Percentiles rank a stretch among this genome's conserved stretches.
phyloP scores from a whole-genome alignment of 2,888 invertebrate species.

The Muscina levida region DNA sequence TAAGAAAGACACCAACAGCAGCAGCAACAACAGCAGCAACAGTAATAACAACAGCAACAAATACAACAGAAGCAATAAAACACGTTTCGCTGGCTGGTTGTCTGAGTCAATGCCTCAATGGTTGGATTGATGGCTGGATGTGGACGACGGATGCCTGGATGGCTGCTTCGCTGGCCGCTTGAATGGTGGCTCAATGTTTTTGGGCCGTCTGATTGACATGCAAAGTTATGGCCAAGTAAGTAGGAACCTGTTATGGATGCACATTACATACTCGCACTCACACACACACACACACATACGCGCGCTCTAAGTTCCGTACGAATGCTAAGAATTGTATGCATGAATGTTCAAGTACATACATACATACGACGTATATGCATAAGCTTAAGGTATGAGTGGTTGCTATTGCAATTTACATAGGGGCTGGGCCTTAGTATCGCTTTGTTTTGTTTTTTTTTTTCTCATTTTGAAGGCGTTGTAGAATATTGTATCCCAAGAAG shows the following conservation, averaged over 20 bases:
- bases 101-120: not conserved
- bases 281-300: not conserved
- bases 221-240: slow-evolving; percentile 52
- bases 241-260: slow-evolving; percentile 61
- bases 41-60: slow-evolving; percentile 55
- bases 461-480: slow-evolving; percentile 64
- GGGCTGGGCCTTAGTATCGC: slow-evolving; percentile 65
- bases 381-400: slow-evolving; percentile 20
- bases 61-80: not conserved
- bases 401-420: slow-evolving; percentile 49
- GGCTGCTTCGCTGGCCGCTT: slow-evolving; percentile 19
- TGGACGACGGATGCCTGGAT: slow-evolving; percentile 40
- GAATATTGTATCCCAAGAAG: slow-evolving; percentile 48
- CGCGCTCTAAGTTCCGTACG: not conserved
- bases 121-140: slow-evolving; percentile 30
- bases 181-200: not conserved
- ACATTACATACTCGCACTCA: not conserved
- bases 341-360: not conserved
- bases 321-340: not conserved
- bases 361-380: not conserved
- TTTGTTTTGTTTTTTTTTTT: no score
- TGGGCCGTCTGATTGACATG: slow-evolving; percentile 59
- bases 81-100: slow-evolving; percentile 19
- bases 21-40: not conserved
- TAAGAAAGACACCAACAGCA: slow-evolving; percentile 41